Conservation (phyloP, 1,140 invertebrate species). For the Trichonephila clavata region DNA sequence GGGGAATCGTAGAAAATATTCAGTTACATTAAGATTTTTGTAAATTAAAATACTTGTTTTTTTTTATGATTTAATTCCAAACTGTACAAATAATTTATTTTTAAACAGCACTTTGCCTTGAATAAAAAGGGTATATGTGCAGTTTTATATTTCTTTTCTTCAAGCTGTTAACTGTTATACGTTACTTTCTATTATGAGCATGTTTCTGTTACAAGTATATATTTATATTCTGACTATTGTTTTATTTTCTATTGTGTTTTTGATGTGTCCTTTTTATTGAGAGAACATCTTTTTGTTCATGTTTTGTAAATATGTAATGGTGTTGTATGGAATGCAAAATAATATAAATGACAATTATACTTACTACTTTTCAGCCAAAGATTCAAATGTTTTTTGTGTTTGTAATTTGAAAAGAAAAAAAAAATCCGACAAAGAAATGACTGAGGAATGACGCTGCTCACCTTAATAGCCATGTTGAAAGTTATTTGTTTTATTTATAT, state of each 20-base stretch:
- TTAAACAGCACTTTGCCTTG: neutral
- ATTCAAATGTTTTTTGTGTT: slow-evolving; percentile 49
- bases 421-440: slow-evolving; percentile 18
- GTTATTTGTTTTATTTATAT: slow-evolving; percentile 74
- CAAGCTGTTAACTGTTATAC: neutral
- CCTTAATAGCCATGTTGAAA: slow-evolving; percentile 71
- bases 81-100: neutral
- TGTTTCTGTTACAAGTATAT: neutral
- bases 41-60: neutral
- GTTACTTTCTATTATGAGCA: neutral
- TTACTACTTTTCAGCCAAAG: slow-evolving; percentile 61
- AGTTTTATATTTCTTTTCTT: neutral
- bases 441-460: slow-evolving; percentile 62
- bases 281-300: neutral
- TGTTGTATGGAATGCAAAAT: slow-evolving; percentile 11
- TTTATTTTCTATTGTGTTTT: neutral
- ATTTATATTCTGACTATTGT: neutral
- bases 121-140: neutral
- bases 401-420: neutral
- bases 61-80: neutral
- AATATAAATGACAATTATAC: slow-evolving; percentile 10
- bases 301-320: slow-evolving; percentile 24
- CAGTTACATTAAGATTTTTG: neutral
- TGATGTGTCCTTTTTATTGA: neutral
- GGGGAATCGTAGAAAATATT: neutral